Conservation (phyloP, 2,888 invertebrate genomes). For the Synergus laeviventris region DNA sequence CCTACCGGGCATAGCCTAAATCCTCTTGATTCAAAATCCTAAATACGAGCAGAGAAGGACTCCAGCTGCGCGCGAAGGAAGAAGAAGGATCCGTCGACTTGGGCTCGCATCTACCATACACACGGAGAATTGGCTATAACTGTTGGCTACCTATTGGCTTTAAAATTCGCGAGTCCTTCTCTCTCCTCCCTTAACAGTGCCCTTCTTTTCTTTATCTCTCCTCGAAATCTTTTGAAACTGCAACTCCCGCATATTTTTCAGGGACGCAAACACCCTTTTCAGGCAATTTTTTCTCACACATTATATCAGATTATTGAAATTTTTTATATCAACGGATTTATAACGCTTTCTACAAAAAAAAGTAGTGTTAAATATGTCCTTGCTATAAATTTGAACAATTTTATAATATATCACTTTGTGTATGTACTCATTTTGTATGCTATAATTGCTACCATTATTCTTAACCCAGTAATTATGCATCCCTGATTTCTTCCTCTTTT, state of each 20-base stretch:
- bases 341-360: too few species aligned
- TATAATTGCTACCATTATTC: too few species aligned
- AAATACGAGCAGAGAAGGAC: constrained; percentile 65
- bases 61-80: constrained; percentile 64
- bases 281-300: too few species aligned
- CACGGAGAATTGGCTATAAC: constrained; percentile 50
- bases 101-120: constrained; percentile 50
- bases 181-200: constrained; percentile 54
- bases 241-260: constrained; percentile 51
- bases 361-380: too few species aligned
- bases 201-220: constrained; percentile 64
- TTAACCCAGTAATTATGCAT: too few species aligned
- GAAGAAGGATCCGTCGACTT: constrained; percentile 59
- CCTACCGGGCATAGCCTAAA: constrained; percentile 61
- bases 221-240: constrained; percentile 64
- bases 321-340: too few species aligned
- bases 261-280: constrained; percentile 43
- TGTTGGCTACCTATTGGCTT: constrained; percentile 64
- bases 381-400: too few species aligned
- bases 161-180: constrained; percentile 66
- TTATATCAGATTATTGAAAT: too few species aligned
- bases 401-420: too few species aligned
- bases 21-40: constrained; percentile 60
- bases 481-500: neutral
- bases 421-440: too few species aligned